Evolutionary conservation across 2,888 invertebrate genomes (phyloP).

Genomic region (Andrena hattorfiana): DNA sequence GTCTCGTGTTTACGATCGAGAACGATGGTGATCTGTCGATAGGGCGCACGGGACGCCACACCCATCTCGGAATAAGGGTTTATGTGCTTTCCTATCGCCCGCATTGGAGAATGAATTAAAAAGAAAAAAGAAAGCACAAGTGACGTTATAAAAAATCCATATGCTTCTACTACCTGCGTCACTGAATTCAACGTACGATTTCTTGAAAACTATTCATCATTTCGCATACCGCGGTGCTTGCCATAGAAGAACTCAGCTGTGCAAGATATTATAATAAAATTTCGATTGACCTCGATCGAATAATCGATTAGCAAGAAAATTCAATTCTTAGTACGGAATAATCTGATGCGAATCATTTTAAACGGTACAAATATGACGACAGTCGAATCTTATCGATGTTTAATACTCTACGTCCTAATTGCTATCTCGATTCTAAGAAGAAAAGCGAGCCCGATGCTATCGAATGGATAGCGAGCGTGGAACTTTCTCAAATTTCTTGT

Average conservation of each 20-base stretch:
- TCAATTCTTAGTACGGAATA: background rate
- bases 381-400: too few relatives aligned
- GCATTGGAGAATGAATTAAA: background rate
- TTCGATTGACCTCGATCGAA: background rate
- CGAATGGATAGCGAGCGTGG: too few relatives aligned
- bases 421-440: too few relatives aligned
- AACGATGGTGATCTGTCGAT: slow-evolving; percentile 60
- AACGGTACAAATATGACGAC: too few relatives aligned
- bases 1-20: slow-evolving; percentile 61
- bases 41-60: slow-evolving; percentile 59
- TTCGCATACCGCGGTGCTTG: background rate
- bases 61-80: slow-evolving; percentile 53
- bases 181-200: background rate
- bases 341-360: too few relatives aligned
- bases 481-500: background rate
- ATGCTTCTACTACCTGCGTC: background rate
- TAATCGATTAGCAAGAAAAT: background rate
- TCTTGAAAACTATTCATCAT: background rate
- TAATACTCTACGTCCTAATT: too few relatives aligned
- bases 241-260: background rate
- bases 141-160: background rate
- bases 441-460: too few relatives aligned
- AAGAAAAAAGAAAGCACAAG: background rate
- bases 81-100: slow-evolving; percentile 28
- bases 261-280: background rate